A percentile compares a stretch with the other conserved stretches of the same genome.
These are phyloP conservation scores for Corticium candelabrum DNA, from an alignment of 37 sponge, comb jelly and placozoan species.

Conservation along the genomic window DNA sequence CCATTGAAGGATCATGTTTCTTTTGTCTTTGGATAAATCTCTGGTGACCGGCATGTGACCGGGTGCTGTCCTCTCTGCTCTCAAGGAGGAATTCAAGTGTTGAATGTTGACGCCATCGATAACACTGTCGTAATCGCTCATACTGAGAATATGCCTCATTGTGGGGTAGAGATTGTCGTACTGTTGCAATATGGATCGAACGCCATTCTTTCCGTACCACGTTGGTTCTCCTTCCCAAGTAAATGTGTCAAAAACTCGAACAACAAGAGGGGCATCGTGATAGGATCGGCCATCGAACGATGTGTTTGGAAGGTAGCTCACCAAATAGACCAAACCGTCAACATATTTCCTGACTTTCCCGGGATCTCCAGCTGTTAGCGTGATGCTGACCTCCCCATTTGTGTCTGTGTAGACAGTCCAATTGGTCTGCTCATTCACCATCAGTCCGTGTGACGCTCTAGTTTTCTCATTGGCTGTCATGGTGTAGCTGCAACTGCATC, in stretches of 20 bases:
- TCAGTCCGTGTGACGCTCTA: background rate
- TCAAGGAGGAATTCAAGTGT: background rate
- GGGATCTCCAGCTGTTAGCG: background rate
- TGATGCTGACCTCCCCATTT: background rate
- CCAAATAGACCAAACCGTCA: background rate
- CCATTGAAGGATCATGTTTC: background rate
- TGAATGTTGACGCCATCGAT: background rate
- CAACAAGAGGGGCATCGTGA: background rate
- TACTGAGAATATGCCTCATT: background rate
- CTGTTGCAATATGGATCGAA: background rate
- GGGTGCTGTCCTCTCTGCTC: background rate
- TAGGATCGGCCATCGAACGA: background rate
- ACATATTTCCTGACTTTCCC: background rate
- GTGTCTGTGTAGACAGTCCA: background rate
- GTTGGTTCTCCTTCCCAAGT: background rate
- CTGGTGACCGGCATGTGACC: background rate
- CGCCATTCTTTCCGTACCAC: conserved; percentile 2
- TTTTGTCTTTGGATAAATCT: background rate
- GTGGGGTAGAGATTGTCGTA: background rate
- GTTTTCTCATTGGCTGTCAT: background rate
- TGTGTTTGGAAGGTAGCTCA: background rate
- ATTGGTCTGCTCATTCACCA: background rate
- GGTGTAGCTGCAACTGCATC: background rate
- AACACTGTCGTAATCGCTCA: background rate
- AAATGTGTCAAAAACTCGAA: background rate